phyloP scores from a whole-genome alignment of 2,888 invertebrate genomes.

The Myopa testacea region DNA sequence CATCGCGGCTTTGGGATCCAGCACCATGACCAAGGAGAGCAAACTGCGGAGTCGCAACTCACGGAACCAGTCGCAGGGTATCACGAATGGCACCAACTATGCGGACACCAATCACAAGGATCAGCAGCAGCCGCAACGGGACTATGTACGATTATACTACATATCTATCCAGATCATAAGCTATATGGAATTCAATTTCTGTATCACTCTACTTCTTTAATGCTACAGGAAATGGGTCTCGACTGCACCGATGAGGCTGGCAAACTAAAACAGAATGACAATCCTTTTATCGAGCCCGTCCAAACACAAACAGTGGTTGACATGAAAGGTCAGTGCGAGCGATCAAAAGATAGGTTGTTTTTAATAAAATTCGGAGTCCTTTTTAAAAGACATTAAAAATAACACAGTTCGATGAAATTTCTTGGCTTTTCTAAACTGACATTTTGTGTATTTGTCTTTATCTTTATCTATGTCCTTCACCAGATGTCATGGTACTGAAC shows the following conservation, averaged over 20 bases:
- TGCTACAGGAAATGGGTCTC: constrained; percentile 80
- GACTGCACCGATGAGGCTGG: constrained; percentile 83
- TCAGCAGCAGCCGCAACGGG: constrained; percentile 68
- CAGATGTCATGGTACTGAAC: constrained; percentile 97
- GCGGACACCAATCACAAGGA: constrained; percentile 75
- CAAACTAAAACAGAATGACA: constrained; percentile 87
- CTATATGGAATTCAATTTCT: background rate
- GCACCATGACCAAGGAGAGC: constrained; percentile 82
- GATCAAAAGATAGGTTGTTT: background rate
- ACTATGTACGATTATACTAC: constrained; percentile 74
- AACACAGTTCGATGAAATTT: background rate
- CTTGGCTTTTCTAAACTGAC: background rate
- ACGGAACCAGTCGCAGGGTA: constrained; percentile 77
- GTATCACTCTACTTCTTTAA: background rate
- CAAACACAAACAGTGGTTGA: constrained; percentile 92
- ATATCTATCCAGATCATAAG: background rate
- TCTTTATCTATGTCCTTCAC: constrained; percentile 46
- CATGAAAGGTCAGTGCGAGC: constrained; percentile 82
- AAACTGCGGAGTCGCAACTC: constrained; percentile 82
- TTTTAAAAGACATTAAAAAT: no score
- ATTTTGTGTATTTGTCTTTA: constrained; percentile 3
- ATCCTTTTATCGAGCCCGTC: constrained; percentile 90
- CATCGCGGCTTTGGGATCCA: constrained; percentile 70
- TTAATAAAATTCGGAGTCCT: no score
- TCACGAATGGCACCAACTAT: constrained; percentile 69